Conservation (phyloP, 2,797 vertebrate species). For the Poecilia picta region DNA sequence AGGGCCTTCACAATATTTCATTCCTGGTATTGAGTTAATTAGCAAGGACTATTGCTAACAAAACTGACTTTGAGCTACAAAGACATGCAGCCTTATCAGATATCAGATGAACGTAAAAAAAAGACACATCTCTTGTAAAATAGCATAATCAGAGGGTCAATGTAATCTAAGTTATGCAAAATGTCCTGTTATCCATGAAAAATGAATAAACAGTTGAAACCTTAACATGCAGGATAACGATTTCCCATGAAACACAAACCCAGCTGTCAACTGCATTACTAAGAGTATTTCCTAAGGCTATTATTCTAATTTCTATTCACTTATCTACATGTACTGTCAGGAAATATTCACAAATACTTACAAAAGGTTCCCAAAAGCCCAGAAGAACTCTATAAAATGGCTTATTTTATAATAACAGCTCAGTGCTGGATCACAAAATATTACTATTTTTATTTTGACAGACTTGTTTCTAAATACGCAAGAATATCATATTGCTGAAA, state of each 20-base stretch:
- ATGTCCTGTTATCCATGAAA: neutral
- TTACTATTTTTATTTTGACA: neutral
- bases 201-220: neutral
- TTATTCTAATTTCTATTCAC: neutral
- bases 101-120: neutral
- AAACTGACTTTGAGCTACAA: neutral
- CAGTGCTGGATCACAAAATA: neutral
- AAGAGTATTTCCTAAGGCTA: neutral
- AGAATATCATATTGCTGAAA: neutral
- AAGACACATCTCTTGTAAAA: neutral
- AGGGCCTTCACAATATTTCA: constrained; percentile 35
- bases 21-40: constrained; percentile 7
- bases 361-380: neutral
- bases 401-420: neutral
- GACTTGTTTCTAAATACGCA: neutral
- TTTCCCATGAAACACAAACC: neutral
- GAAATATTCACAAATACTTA: neutral
- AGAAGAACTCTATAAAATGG: neutral
- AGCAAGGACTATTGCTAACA: neutral
- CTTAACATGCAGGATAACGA: neutral
- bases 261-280: neutral
- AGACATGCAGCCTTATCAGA: neutral
- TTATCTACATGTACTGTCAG: neutral
- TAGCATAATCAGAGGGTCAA: neutral
- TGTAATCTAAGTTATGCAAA: neutral